A percentile compares a stretch with the other conserved stretches of the same genome.
Conservation (phyloP, 2,888 invertebrate genomes). For the Antitype chi region DNA sequence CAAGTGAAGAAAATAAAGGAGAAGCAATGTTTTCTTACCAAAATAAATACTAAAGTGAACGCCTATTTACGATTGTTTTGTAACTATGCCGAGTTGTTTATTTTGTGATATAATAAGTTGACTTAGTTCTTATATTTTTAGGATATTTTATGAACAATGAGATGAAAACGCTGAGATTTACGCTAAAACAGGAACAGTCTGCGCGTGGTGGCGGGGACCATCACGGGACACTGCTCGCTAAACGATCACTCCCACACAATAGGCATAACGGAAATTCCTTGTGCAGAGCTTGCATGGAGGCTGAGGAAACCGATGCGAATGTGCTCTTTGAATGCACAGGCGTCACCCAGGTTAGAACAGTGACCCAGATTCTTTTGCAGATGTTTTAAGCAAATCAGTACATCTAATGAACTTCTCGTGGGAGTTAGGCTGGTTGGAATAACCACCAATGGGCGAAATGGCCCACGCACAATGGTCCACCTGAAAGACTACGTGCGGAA, state of each 20-base stretch:
- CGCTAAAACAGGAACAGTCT: no score
- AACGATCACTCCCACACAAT: no score
- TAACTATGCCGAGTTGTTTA: slow-evolving; percentile 21
- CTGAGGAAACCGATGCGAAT: neutral
- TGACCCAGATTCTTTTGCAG: neutral
- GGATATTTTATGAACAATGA: slow-evolving; percentile 13
- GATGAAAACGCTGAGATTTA: neutral
- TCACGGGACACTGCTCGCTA: neutral
- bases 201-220: neutral
- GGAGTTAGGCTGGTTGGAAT: neutral
- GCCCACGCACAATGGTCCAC: no score
- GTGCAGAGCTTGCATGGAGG: no score
- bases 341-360: no score
- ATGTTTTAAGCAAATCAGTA: neutral
- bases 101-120: slow-evolving; percentile 19
- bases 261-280: no score
- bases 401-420: no score
- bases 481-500: no score
- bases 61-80: slow-evolving; percentile 33
- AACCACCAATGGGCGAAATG: no score
- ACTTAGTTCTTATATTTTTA: slow-evolving; percentile 14
- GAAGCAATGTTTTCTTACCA: slow-evolving; percentile 23
- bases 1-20: slow-evolving; percentile 10
- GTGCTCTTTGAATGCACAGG: neutral
- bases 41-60: slow-evolving; percentile 7